Evolutionary conservation across 1,140 invertebrate genomes (phyloP).

Genomic region (Orussus abietinus): DNA sequence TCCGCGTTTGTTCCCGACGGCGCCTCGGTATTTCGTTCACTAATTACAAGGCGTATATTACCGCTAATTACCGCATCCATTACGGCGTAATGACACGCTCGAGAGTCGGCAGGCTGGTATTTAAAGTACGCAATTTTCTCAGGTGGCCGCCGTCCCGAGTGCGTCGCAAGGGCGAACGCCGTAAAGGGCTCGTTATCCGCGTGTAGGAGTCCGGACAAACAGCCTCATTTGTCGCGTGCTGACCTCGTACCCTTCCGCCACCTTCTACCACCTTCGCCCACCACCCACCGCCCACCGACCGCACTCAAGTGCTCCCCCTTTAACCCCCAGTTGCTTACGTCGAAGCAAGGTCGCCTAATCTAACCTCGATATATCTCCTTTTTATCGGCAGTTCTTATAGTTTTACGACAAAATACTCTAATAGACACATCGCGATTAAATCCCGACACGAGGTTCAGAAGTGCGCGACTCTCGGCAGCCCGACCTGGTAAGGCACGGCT

Average conservation of each 20-base stretch:
- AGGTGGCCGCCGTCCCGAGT: constrained; percentile 10
- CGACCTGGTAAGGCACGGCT: too few relatives aligned
- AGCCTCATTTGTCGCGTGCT: constrained; percentile 47
- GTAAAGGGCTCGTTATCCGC: constrained; percentile 41
- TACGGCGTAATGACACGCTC: constrained; percentile 34
- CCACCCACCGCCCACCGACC: constrained; percentile 23
- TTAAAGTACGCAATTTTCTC: constrained; percentile 40
- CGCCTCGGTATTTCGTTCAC: not conserved
- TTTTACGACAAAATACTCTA: too few relatives aligned
- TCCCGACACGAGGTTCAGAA: too few relatives aligned
- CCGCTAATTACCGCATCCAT: constrained; percentile 39
- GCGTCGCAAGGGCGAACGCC: constrained; percentile 24
- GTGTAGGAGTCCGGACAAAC: constrained; percentile 41
- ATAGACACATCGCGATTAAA: too few relatives aligned
- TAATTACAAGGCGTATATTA: constrained; percentile 23
- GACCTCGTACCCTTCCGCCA: constrained; percentile 36
- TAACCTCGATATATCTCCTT: constrained; percentile 7
- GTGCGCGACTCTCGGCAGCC: too few relatives aligned
- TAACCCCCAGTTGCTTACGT: constrained; percentile 13
- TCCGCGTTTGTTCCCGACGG: too few relatives aligned
- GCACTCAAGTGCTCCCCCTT: constrained; percentile 19
- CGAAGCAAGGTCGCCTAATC: constrained; percentile 8
- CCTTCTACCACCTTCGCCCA: constrained; percentile 25
- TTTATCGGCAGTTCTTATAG: too few relatives aligned
- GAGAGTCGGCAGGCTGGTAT: constrained; percentile 34